phyloP scores from a whole-genome alignment of 2,797 vertebrate genomes.

The Hylomyscus alleni region DNA sequence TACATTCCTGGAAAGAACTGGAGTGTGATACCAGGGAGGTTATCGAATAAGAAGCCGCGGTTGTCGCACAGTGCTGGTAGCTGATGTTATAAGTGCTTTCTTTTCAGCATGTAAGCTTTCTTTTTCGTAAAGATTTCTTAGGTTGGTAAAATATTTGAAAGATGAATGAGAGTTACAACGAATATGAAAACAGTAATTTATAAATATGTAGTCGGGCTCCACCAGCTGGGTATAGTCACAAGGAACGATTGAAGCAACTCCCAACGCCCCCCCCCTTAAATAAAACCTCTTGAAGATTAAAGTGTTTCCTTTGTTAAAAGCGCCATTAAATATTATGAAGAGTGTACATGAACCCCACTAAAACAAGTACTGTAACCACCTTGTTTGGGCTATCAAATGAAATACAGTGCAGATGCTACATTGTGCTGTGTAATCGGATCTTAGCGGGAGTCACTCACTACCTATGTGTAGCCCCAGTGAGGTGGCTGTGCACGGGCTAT shows the following conservation, averaged over 20 bases:
- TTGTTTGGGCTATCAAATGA: slow-evolving; percentile 28
- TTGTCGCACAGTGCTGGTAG: not conserved
- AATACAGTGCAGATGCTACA: slow-evolving; percentile 5
- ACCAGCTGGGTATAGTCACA: not conserved
- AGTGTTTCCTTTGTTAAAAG: slow-evolving; percentile 48
- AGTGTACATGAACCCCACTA: not conserved
- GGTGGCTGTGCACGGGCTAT: not conserved
- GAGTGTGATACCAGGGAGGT: not conserved
- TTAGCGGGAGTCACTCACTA: slow-evolving; percentile 32
- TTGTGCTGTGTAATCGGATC: slow-evolving; percentile 35
- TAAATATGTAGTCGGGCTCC: slow-evolving; percentile 39
- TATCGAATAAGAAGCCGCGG: not conserved
- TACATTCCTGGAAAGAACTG: slow-evolving; percentile 27
- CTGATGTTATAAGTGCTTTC: slow-evolving; percentile 34
- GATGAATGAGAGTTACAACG: slow-evolving; percentile 1
- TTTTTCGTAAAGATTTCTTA: slow-evolving; percentile 42
- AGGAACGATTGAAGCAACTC: not conserved
- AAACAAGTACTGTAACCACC: not conserved
- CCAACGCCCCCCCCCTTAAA: not conserved
- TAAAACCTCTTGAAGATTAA: slow-evolving; percentile 3
- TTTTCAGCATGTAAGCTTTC: slow-evolving; percentile 35
- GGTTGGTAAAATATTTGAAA: slow-evolving; percentile 12
- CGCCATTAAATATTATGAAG: slow-evolving; percentile 14
- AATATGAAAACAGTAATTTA: slow-evolving; percentile 40
- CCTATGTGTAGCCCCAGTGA: not conserved